Base-by-base conservation (phyloP, 2,113 vertebrate genomes). In the Archilochus colubris region DNA sequence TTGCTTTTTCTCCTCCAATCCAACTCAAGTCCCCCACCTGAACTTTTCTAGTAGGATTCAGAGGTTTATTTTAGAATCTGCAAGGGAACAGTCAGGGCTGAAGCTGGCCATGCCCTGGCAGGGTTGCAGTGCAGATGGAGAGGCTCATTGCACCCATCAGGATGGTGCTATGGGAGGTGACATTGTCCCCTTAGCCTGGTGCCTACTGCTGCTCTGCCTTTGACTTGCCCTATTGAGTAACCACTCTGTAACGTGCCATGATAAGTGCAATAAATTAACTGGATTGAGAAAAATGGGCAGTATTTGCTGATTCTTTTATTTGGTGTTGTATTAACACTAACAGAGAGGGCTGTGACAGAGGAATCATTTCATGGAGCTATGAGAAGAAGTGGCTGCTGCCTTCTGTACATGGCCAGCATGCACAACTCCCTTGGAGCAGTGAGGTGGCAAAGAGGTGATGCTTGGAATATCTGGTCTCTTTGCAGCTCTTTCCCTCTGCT, bases 111-210 rank as follows among this genome's bases (percentile, higher is more conserved):
- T 21, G 76, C 1, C 2, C 43, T 48, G 68, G 36, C 61, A 53
- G 84, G 64, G 44, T 54, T 44, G 67, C 12, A 25, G 70, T 6
- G 25, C 46, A 22, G 31, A 13, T 1, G 16, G 64, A 43, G 30
- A 30, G 31, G 11, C 28, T 18, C 46, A 12, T 7, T 25, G 68
- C 4, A 3, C 9, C 22, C n/a, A 31, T 5, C 9, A 36, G 51
- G 72, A 46, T 5, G 11, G 46, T 40, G 82, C 55, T 27, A 14
- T 0, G 0, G 76, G 70, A 48, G 19, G 28, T 0, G 4, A 28
- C 22, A 3, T 15, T n/a, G 19, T 3, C 12, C 17, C 53, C 9
- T 9, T 55, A 76, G 66, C 27, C 40, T 5, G 0, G 11, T 10
- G 31, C 68, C 36, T 13, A 18, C 54, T 24, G 25, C 36, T 23